phyloP scores from a whole-genome alignment of 2,797 vertebrate genomes.

The Leontocebus nigricollis region DNA sequence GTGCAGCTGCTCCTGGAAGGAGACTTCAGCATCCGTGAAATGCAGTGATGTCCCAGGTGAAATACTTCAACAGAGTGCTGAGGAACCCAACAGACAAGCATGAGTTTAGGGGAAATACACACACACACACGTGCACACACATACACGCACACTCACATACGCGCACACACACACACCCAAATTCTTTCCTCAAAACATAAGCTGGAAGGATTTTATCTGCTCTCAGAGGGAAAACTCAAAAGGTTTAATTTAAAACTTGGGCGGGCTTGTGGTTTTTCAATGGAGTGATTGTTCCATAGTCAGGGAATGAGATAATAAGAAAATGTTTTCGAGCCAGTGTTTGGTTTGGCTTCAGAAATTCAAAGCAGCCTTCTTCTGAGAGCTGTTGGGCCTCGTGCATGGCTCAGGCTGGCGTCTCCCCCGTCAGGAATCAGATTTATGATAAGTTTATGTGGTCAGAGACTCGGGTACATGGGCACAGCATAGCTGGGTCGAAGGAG shows the following conservation, averaged over 20 bases:
- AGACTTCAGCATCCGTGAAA: background rate
- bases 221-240: background rate
- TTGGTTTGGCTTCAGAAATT: constrained; percentile 62
- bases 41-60: background rate
- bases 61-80: constrained; percentile 49
- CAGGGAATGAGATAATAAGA: constrained; percentile 52
- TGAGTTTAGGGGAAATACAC: constrained; percentile 41
- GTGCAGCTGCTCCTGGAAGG: background rate
- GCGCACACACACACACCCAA: background rate
- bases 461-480: fast-evolving
- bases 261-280: constrained; percentile 34
- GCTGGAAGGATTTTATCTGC: constrained; percentile 28
- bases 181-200: constrained; percentile 52
- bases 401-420: background rate
- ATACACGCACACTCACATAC: background rate
- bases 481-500: background rate
- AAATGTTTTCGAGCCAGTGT: constrained; percentile 45
- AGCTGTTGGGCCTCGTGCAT: background rate
- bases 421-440: background rate
- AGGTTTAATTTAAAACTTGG: constrained; percentile 57
- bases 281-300: constrained; percentile 25
- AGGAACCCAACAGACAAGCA: constrained; percentile 44
- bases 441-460: fast-evolving
- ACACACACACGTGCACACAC: background rate
- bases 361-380: background rate